These are phyloP conservation scores for Plectrocnemia conspersa DNA, from an alignment of 1,140 invertebrate species.

Conservation along the genomic window DNA sequence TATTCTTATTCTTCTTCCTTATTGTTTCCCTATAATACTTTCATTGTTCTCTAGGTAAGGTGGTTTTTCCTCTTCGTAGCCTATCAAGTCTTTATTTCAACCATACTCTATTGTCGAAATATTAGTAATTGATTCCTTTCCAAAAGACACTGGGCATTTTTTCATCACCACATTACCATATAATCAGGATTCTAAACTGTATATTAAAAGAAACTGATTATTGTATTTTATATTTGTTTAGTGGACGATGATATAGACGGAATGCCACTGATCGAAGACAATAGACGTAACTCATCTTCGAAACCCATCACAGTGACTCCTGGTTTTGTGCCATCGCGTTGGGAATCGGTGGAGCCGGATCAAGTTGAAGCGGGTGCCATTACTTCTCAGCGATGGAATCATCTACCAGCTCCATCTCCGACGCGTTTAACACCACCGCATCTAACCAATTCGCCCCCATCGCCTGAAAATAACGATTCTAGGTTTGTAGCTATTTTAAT, in stretches of 20 bases:
- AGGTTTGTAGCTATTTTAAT: slow-evolving; percentile 26
- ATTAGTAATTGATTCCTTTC: no score
- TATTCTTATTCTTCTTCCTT: no score
- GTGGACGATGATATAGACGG: slow-evolving; percentile 80
- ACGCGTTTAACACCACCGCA: slow-evolving; percentile 21
- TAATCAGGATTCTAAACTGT: no score
- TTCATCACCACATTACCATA: no score
- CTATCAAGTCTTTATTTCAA: no score
- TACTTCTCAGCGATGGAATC: slow-evolving; percentile 85
- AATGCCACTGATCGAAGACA: slow-evolving; percentile 56
- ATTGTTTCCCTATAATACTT: no score
- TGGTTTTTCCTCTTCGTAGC: no score
- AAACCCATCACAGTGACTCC: slow-evolving; percentile 40
- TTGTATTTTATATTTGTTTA: slow-evolving; percentile 38
- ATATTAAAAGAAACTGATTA: no score
- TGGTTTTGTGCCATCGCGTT: slow-evolving; percentile 83
- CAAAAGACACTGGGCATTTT: no score
- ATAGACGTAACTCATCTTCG: not conserved
- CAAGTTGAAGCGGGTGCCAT: slow-evolving; percentile 78
- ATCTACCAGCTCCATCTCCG: slow-evolving; percentile 41
- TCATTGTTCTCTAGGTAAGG: no score
- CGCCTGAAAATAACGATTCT: slow-evolving; percentile 34
- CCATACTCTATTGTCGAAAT: no score
- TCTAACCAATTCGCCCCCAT: slow-evolving; percentile 7
- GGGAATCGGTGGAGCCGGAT: slow-evolving; percentile 92